Evolutionary conservation across 1,140 invertebrate genomes (phyloP), one percentile per base, ranked within the genome.

Genomic region (Heterodera schachtii): DNA sequence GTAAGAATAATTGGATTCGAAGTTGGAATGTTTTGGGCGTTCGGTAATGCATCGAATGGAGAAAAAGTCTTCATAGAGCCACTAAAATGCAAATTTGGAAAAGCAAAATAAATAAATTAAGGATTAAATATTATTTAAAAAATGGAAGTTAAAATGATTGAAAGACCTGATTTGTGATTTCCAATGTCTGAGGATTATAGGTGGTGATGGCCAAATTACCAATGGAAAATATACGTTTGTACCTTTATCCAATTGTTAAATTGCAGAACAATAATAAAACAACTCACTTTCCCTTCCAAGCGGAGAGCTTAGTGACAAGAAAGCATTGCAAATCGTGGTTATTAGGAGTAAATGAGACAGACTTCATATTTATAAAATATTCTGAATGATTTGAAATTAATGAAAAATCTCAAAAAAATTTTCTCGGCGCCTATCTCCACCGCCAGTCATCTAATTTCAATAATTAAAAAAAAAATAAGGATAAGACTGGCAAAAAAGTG

Each of bases 171-270:
- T 99, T 99, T 66, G 97, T 99, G n/a, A 95, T 92, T 90, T 98
- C 97, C 88, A 98, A 92, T 83, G 93, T 94, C 84, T 93, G 93
- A 3, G 96, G 96, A 91, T 98, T 98, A 90, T 98, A 98, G 19
- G 97, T 99, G 66, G 96, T 96, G 82, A 99, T 95, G 49, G 96
- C 96, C 90, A 93, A 93, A 52, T 95, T 95, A 64, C 96, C 97
- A 90, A 99, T 94, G 31, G 96, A 96, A 90, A 99, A 96, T 89
- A 99, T 95, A 88, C 97, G 93, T 91, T 97, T 97, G 91, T 99
- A 99, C 90, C 95, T 96, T 85, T 43, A 90, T 87, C 31, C 31
- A 31, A 31, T 77, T 75, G 81, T 83, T 46, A 49, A 73, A 86
- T 70, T 16, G 44, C 84, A 74, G 60, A 64, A 16, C 9, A 9